Evolutionary conservation across 2,113 vertebrate species (phyloP).

Genomic region (Empidonax alnorum): DNA sequence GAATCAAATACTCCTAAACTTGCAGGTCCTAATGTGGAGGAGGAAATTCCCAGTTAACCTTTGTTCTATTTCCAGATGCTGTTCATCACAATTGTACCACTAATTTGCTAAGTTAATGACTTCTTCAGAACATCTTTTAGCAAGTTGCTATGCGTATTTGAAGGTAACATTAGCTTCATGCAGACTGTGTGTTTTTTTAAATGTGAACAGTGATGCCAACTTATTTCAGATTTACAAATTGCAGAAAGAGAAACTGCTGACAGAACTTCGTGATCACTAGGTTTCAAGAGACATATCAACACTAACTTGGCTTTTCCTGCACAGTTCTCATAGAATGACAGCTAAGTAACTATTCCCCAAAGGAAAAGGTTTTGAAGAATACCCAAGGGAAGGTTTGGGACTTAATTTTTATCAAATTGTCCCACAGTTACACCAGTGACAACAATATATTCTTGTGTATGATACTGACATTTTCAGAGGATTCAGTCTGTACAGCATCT

Average conservation of each 20-base stretch:
- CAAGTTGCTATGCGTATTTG: neutral
- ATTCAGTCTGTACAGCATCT: neutral
- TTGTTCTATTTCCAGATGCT: neutral
- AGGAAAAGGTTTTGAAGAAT: neutral
- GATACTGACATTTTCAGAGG: neutral
- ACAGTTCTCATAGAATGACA: neutral
- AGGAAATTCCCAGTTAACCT: constrained; percentile 30
- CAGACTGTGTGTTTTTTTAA: neutral
- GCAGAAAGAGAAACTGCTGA: neutral
- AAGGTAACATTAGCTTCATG: neutral
- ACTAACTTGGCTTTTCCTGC: neutral
- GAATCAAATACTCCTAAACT: neutral
- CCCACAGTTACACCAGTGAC: neutral
- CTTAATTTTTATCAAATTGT: neutral
- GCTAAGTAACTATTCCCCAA: neutral
- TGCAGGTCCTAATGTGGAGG: neutral
- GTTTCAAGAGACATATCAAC: neutral
- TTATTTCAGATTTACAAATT: neutral
- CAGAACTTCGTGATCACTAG: neutral
- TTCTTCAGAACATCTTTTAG: constrained; percentile 1
- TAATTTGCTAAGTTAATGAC: neutral
- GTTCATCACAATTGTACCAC: neutral
- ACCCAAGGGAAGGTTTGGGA: neutral
- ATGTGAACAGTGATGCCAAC: neutral
- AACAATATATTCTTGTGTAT: neutral